These are phyloP conservation scores for Conger conger DNA, from an alignment of 2,113 vertebrate genomes.

Conservation along the genomic window DNA sequence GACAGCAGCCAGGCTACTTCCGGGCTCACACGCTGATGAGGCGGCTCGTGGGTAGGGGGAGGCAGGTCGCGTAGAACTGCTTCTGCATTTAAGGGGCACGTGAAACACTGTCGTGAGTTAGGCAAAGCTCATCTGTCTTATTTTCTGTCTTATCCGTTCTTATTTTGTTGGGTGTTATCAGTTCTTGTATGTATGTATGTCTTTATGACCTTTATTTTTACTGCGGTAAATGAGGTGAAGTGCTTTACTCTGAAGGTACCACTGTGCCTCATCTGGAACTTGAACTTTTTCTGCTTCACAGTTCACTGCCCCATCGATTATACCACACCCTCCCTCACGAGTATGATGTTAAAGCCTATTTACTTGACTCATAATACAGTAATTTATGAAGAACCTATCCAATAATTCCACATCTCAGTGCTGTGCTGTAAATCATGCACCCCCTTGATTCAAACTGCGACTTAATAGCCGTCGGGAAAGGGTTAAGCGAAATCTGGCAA, in stretches of 20 bases:
- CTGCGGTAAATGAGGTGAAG: background rate
- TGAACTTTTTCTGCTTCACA: background rate
- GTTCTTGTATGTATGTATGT: background rate
- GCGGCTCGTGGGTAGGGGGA: background rate
- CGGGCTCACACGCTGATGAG: background rate
- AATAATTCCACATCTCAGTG: background rate
- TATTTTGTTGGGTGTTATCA: background rate
- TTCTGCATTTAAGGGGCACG: background rate
- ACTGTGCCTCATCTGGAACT: background rate
- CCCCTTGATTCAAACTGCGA: too few relatives aligned
- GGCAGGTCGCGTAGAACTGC: background rate
- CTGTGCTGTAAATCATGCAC: background rate
- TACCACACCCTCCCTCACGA: background rate
- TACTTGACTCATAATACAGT: background rate
- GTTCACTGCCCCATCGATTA: background rate
- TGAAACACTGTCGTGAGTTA: background rate
- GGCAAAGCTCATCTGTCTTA: background rate
- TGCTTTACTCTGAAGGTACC: background rate
- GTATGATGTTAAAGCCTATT: background rate
- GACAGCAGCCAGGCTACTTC: background rate
- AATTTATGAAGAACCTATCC: background rate
- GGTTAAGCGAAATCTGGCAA: slow-evolving; percentile 11
- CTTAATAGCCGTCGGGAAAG: background rate
- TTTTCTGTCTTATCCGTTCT: too few relatives aligned
- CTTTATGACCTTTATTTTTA: background rate